These are phyloP conservation scores for Anoplopoma fimbria DNA, from an alignment of 2,113 vertebrate species.

Conservation along the genomic window DNA sequence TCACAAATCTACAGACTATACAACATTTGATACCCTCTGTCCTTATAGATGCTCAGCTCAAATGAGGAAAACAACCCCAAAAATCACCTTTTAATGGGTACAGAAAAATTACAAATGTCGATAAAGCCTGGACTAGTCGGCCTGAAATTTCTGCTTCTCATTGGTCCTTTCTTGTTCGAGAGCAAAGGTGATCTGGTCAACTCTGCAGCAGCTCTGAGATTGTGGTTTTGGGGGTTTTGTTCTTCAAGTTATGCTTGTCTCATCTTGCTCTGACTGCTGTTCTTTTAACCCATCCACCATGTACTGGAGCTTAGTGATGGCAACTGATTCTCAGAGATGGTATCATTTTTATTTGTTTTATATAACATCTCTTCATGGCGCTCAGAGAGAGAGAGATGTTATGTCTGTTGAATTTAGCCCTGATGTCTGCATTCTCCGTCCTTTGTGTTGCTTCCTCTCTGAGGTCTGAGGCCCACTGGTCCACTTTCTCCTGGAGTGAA, in stretches of 20 bases:
- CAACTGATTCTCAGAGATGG: not conserved
- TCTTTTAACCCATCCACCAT: not conserved
- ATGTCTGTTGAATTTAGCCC: too few species aligned
- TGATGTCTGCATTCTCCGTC: too few species aligned
- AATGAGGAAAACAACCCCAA: too few species aligned
- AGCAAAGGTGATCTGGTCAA: not conserved
- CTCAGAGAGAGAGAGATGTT: too few species aligned
- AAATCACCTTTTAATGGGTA: too few species aligned
- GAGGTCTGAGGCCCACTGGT: not conserved
- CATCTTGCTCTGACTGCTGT: not conserved
- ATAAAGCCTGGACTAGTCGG: not conserved
- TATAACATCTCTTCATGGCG: too few species aligned
- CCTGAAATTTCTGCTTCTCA: not conserved
- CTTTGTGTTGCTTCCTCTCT: not conserved
- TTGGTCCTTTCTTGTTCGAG: too few species aligned
- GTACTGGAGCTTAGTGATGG: not conserved
- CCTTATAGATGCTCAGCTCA: too few species aligned
- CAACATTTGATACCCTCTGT: too few species aligned
- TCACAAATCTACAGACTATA: too few species aligned
- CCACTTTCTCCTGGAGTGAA: not conserved
- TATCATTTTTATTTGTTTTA: too few species aligned
- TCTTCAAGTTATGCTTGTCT: not conserved
- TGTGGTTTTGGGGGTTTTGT: not conserved
- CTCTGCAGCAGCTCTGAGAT: not conserved
- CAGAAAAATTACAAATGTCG: too few species aligned